Evolutionary conservation across 2,113 vertebrate species (phyloP).

Genomic region (Aspiorhynchus laticeps): DNA sequence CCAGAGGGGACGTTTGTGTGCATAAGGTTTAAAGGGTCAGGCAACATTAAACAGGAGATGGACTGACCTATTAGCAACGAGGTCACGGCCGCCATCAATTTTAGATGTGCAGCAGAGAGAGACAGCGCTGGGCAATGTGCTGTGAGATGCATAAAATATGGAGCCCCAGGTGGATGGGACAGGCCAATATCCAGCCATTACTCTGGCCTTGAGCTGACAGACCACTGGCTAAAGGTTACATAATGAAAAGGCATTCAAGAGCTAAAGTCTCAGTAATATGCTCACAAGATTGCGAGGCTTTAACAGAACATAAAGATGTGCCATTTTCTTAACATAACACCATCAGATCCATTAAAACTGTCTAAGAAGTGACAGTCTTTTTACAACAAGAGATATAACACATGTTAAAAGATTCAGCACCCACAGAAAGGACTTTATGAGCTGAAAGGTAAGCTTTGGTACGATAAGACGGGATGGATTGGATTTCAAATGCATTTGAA

Average conservation of each 20-base stretch:
- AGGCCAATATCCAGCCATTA: conserved; percentile 64
- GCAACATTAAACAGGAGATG: conserved; percentile 23
- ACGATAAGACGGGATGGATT: neutral
- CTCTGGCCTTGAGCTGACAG: conserved; percentile 57
- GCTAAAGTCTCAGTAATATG: neutral
- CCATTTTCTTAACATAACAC: neutral
- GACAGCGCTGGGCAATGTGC: conserved; percentile 22
- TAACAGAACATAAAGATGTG: neutral
- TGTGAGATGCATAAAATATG: conserved; percentile 62
- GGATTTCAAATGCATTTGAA: neutral
- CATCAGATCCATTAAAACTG: neutral
- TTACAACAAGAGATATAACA: neutral
- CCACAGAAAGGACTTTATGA: neutral
- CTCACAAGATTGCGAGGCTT: neutral
- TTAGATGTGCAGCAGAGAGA: conserved; percentile 64
- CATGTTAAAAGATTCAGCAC: neutral
- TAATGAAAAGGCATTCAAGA: conserved; percentile 39
- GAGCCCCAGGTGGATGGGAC: conserved; percentile 68
- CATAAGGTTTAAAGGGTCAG: conserved; percentile 41
- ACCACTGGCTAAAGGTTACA: conserved; percentile 33
- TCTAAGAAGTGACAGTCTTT: conserved; percentile 4
- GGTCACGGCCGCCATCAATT: conserved; percentile 70
- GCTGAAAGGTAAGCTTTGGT: neutral
- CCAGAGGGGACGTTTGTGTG: neutral
- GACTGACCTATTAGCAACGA: conserved; percentile 48